These are phyloP conservation scores for Hippocampus barbouri DNA, from an alignment of 2,113 vertebrate species.

Conservation along the genomic window DNA sequence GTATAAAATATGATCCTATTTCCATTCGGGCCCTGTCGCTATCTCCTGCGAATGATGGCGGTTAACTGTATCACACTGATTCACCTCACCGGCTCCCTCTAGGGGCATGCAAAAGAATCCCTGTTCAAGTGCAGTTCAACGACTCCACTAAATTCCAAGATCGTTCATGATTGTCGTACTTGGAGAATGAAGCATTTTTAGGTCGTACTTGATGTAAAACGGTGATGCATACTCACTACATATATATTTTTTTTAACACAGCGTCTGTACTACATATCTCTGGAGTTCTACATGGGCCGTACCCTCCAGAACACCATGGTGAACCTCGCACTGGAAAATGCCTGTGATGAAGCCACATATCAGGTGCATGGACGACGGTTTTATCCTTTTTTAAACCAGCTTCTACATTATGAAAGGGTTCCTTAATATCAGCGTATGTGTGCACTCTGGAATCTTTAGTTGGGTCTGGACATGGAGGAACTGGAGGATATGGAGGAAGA, in stretches of 20 bases:
- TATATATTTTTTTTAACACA: constrained; percentile 18
- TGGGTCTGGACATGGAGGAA: constrained; percentile 91
- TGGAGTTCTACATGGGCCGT: constrained; percentile 77
- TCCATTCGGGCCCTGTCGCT: too few relatives aligned
- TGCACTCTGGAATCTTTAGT: constrained; percentile 51
- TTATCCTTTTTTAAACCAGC: not conserved
- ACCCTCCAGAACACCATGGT: constrained; percentile 79
- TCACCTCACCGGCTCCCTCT: not conserved
- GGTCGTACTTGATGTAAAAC: not conserved
- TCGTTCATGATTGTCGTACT: not conserved
- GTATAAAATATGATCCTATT: too few relatives aligned
- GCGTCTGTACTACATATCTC: constrained; percentile 76
- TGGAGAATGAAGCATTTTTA: not conserved
- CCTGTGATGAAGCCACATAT: constrained; percentile 75
- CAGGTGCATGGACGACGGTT: constrained; percentile 58
- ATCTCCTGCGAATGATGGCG: too few relatives aligned
- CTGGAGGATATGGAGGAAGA: constrained; percentile 89
- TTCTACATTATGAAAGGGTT: not conserved
- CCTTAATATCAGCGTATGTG: not conserved
- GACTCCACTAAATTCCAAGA: too few relatives aligned
- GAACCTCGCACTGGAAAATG: constrained; percentile 75
- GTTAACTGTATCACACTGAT: too few relatives aligned
- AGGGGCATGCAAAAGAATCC: not conserved
- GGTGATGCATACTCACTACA: not conserved
- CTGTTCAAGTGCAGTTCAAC: not conserved